These are phyloP conservation scores for Eurytoma adleriae DNA, from an alignment of 2,888 invertebrate genomes.

Conservation along the genomic window DNA sequence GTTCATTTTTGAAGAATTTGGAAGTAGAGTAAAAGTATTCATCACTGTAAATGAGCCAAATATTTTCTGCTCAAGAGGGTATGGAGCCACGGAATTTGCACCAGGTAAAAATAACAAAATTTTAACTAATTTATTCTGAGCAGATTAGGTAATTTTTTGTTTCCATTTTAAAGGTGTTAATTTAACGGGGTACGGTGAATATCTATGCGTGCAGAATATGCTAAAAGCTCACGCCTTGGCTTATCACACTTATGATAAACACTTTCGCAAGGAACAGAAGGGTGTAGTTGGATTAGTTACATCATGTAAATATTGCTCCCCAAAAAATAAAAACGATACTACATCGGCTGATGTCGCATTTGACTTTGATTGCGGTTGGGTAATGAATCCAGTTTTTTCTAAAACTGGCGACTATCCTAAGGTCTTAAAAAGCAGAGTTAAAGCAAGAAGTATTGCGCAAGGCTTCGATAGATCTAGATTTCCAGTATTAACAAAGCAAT, in stretches of 20 bases:
- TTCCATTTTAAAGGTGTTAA: constrained; percentile 63
- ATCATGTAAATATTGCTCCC: constrained; percentile 51
- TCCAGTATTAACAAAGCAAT: constrained; percentile 76
- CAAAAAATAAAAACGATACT: constrained; percentile 52
- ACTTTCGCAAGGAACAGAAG: constrained; percentile 78
- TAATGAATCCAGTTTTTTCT: constrained; percentile 70
- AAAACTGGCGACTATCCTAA: too few relatives aligned
- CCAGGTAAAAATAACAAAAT: constrained; percentile 54
- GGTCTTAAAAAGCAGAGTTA: too few relatives aligned
- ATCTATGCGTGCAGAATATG: constrained; percentile 84
- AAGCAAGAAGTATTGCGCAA: too few relatives aligned
- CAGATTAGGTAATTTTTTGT: not conserved
- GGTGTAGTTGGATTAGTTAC: constrained; percentile 75
- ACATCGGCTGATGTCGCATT: constrained; percentile 58
- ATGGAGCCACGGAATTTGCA: constrained; percentile 66
- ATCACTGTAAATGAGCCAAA: constrained; percentile 88
- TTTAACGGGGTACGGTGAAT: constrained; percentile 77
- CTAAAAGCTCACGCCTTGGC: constrained; percentile 84
- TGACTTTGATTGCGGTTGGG: constrained; percentile 76
- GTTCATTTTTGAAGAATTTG: constrained; percentile 80
- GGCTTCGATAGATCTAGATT: constrained; percentile 71
- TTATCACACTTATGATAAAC: constrained; percentile 80
- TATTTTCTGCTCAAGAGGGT: constrained; percentile 78
- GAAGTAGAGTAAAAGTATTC: constrained; percentile 83
- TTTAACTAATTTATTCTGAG: too few relatives aligned